These are phyloP conservation scores for Ischnus inquisitorius DNA, from an alignment of 2,888 invertebrate species.

Conservation along the genomic window DNA sequence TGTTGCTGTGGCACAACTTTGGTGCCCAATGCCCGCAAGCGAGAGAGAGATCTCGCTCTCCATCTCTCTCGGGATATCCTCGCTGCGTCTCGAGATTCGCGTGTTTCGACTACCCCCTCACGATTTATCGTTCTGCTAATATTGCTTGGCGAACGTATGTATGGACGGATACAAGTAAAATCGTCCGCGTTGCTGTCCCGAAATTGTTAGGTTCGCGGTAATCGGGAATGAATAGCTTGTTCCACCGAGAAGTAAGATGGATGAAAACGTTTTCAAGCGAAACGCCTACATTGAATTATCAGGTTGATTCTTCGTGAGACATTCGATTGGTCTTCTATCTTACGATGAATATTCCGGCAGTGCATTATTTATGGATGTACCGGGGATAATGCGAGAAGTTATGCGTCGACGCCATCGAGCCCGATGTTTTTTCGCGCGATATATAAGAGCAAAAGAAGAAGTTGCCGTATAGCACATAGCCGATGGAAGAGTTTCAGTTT, in stretches of 20 bases:
- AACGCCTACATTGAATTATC: too few species aligned
- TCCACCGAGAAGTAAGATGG: not conserved
- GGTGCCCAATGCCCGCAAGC: constrained; percentile 53
- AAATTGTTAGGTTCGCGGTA: constrained; percentile 18
- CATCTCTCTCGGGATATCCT: not conserved
- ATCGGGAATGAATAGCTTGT: constrained; percentile 20
- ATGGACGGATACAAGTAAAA: constrained; percentile 34
- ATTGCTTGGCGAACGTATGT: constrained; percentile 49
- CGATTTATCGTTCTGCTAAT: constrained; percentile 78
- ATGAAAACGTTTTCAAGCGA: too few species aligned
- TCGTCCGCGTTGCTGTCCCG: constrained; percentile 8
- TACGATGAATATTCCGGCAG: constrained; percentile 18
- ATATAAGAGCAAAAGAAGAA: not conserved
- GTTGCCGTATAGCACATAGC: constrained; percentile 37
- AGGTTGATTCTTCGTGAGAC: not conserved
- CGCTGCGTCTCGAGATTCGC: constrained; percentile 18
- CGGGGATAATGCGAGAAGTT: constrained; percentile 51
- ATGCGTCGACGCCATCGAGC: constrained; percentile 21
- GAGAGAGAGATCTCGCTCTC: constrained; percentile 10
- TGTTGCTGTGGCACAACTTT: constrained; percentile 58
- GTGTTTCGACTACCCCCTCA: constrained; percentile 55
- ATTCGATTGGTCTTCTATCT: not conserved
- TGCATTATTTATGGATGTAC: constrained; percentile 30
- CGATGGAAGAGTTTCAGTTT: constrained; percentile 48
- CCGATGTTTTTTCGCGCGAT: not conserved